These are phyloP conservation scores for Drosophila malerkotliana DNA, from an alignment of 1,140 invertebrate genomes.

Conservation along the genomic window DNA sequence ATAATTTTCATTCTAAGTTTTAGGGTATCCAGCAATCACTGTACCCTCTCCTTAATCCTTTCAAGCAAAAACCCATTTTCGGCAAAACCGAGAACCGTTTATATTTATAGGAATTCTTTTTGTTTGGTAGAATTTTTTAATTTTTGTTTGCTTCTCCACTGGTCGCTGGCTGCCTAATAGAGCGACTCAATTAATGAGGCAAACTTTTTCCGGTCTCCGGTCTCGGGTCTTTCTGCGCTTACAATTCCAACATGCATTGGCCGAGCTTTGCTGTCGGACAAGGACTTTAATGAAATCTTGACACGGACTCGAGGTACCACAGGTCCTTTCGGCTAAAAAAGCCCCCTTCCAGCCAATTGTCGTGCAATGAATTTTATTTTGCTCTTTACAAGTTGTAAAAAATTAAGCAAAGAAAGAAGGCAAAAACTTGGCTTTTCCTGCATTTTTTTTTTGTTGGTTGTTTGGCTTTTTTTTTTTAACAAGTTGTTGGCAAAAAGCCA, in stretches of 20 bases:
- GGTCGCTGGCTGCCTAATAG: slow-evolving; percentile 59
- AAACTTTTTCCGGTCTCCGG: slow-evolving; percentile 54
- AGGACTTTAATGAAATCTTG: slow-evolving; percentile 77
- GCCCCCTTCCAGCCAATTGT: slow-evolving; percentile 56
- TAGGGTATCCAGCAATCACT: slow-evolving; percentile 15
- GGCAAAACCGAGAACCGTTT: slow-evolving; percentile 51
- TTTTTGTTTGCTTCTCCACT: slow-evolving; percentile 17
- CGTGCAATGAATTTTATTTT: slow-evolving; percentile 79
- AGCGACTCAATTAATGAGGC: slow-evolving; percentile 77
- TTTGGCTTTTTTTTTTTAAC: slow-evolving; percentile 45
- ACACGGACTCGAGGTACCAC: slow-evolving; percentile 52
- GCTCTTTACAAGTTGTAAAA: slow-evolving; percentile 63
- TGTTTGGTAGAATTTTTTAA: slow-evolving; percentile 30
- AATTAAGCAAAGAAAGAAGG: slow-evolving; percentile 37
- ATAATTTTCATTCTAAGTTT: neutral
- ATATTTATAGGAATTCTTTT: slow-evolving; percentile 70
- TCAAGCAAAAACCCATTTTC: slow-evolving; percentile 6
- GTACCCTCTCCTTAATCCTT: neutral
- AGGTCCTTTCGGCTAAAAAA: slow-evolving; percentile 7
- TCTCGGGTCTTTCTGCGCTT: slow-evolving; percentile 4
- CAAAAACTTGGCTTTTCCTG: slow-evolving; percentile 43
- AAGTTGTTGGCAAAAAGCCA: slow-evolving; percentile 77
- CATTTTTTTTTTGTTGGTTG: slow-evolving; percentile 5
- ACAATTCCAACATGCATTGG: slow-evolving; percentile 52
- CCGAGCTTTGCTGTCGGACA: slow-evolving; percentile 54